Conservation (phyloP, 2,797 vertebrate genomes). For the Gadopsis bispinosus region DNA sequence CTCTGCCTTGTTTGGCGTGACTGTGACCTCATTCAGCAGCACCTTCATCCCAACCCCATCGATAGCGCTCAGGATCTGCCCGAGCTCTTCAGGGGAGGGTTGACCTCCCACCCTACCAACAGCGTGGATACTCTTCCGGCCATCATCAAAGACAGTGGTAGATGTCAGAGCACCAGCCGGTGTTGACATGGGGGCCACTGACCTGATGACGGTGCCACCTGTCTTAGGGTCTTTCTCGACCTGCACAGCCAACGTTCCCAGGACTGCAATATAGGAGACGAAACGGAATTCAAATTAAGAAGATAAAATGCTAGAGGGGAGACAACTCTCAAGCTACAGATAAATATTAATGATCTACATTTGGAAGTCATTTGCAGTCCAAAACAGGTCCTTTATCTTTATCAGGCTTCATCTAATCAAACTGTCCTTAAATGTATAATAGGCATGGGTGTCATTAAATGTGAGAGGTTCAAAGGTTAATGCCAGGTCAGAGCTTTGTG, state of each 20-base stretch:
- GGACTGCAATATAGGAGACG: constrained; percentile 64
- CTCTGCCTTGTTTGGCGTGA: constrained; percentile 28
- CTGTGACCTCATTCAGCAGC: constrained; percentile 66
- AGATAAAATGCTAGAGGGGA: constrained; percentile 3
- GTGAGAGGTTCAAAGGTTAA: constrained; percentile 17
- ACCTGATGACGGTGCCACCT: constrained; percentile 71
- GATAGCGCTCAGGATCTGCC: constrained; percentile 74
- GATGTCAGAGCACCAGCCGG: constrained; percentile 18
- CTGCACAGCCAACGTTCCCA: constrained; percentile 77
- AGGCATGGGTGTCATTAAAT: neutral
- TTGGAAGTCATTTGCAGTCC: neutral
- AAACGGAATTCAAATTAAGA: neutral
- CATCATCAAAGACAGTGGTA: constrained; percentile 75
- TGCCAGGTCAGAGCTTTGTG: constrained; percentile 18
- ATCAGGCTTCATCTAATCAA: neutral
- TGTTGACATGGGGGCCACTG: constrained; percentile 72
- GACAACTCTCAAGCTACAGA: neutral
- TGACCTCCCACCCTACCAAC: constrained; percentile 45
- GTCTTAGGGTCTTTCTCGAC: constrained; percentile 81
- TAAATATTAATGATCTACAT: neutral
- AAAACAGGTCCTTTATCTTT: neutral
- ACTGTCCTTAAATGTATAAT: neutral
- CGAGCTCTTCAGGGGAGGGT: constrained; percentile 75
- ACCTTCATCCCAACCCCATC: constrained; percentile 73
- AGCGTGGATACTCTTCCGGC: constrained; percentile 76